Percentiles rank a stretch among this genome's conserved stretches.
Conservation (phyloP, 2,797 vertebrate species). For the Tamandua tetradactyla region DNA sequence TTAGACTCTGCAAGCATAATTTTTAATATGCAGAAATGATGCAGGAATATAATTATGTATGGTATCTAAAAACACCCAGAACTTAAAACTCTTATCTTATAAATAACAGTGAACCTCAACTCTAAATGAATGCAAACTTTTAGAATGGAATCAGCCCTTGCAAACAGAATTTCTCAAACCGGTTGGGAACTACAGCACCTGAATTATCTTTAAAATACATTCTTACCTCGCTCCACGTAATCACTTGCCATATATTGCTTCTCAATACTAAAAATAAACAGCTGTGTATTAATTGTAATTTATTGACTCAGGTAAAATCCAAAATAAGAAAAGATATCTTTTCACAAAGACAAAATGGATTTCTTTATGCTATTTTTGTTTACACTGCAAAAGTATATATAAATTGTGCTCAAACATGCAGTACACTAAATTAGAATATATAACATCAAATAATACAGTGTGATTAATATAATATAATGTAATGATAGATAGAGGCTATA, state of each 20-base stretch:
- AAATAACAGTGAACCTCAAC: background rate
- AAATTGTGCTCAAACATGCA: background rate
- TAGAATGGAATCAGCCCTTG: background rate
- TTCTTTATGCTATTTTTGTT: background rate
- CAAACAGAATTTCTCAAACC: background rate
- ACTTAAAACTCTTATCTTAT: background rate
- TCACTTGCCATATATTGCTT: constrained; percentile 91
- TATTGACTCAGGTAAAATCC: background rate
- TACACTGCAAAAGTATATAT: background rate
- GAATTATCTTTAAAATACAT: background rate
- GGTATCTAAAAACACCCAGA: background rate
- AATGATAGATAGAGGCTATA: background rate
- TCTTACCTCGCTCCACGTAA: constrained; percentile 97
- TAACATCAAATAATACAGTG: background rate
- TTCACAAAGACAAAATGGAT: background rate
- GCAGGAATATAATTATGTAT: background rate
- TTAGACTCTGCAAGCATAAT: background rate
- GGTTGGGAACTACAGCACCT: background rate
- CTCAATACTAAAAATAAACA: constrained; percentile 91
- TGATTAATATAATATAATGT: background rate
- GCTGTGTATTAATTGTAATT: background rate
- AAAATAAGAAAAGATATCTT: background rate
- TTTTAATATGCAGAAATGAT: background rate
- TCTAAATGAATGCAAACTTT: background rate
- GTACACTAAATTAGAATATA: background rate